Percentiles rank a stretch among this genome's conserved stretches.
phyloP scores from a whole-genome alignment of 2,888 invertebrate genomes.

The Tinea pellionella region DNA sequence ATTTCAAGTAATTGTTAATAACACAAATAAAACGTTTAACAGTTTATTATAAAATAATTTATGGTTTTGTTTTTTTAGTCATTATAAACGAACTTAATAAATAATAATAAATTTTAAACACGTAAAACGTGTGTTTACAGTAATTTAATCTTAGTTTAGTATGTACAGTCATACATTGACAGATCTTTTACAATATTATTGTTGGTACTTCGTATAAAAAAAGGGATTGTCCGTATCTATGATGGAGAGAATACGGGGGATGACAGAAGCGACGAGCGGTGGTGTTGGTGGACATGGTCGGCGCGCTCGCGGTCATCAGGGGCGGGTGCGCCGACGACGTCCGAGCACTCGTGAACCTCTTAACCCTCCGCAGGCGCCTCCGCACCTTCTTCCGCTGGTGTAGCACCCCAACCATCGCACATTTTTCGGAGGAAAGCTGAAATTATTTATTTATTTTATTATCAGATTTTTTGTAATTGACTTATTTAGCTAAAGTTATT shows the following conservation, averaged over 20 bases:
- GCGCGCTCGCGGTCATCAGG: slow-evolving; percentile 16
- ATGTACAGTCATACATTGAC: slow-evolving; percentile 60
- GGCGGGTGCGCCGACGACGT: slow-evolving; percentile 19
- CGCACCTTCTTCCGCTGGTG: slow-evolving; percentile 27
- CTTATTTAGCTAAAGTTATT: too few relatives aligned
- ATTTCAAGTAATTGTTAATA: slow-evolving; percentile 36
- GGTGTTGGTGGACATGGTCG: slow-evolving; percentile 22
- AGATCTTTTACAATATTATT: slow-evolving; percentile 46
- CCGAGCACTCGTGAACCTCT: slow-evolving; percentile 18
- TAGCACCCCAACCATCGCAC: slow-evolving; percentile 73
- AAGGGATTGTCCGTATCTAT: slow-evolving; percentile 53
- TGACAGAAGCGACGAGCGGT: slow-evolving; percentile 15
- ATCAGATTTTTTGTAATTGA: background rate
- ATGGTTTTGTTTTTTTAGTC: slow-evolving; percentile 50
- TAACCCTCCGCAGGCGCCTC: slow-evolving; percentile 47
- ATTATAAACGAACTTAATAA: slow-evolving; percentile 65
- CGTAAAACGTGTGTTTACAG: slow-evolving; percentile 67
- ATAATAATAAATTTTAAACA: slow-evolving; percentile 58
- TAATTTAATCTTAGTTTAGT: slow-evolving; percentile 65
- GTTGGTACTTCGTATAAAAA: slow-evolving; percentile 56
- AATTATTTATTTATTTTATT: slow-evolving; percentile 19
- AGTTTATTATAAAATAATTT: slow-evolving; percentile 67
- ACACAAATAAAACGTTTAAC: slow-evolving; percentile 48
- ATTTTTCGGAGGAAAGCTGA: slow-evolving; percentile 90
- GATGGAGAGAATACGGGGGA: slow-evolving; percentile 44